Base-by-base conservation (phyloP, 2,888 invertebrate species). In the Hoplodrina blanda region DNA sequence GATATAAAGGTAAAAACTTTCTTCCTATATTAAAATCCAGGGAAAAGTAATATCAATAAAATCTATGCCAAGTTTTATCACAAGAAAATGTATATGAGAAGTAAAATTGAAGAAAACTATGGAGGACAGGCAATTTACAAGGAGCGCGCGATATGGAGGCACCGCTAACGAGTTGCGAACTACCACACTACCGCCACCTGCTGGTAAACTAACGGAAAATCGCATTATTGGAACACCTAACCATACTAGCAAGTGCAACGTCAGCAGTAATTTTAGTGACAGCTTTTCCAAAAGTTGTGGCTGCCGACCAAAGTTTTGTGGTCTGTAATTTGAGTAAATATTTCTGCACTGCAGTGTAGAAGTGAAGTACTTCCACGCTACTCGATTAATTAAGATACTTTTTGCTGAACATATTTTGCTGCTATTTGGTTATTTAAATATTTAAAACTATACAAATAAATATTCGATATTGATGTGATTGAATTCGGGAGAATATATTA, bases 161-260 rank as follows among this genome's bases (percentile, higher is more conserved):
- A 62, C 49, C 70, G 79, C 85, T 87, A 90, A 88, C 88, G 88
- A 88, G 84, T 87, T 88, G 83, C 71, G 78, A 90, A 89, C 85
- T 81, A 79, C 66, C 72, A 56, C 75, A 76, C 76, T 67, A 81
- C 65, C 82, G 78, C 86, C 86, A 87, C 85, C 85, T 87, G 85
- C 70, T 73, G 82, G 80, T 59, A 78, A 82, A 82, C 84, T 84
- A 84, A 82, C 77, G 79, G 81, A 82, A 87, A 88, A 89, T 89
- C 76, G 64, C 85, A 84, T 88, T 89, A 89, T 80, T 79, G 85
- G 76, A 85, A 84, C 82, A 83, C 78, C 70, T 74, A 69, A 73
- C 76, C 71, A 62, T 72, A 71, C 50, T 80, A 25, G 56, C 57
- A 66, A 81, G 71, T 64, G 67, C 73, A 62, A 60, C 75, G 61